Evolutionary conservation across 2,797 vertebrate genomes (phyloP).

Genomic region (Melanogrammus aeglefinus): DNA sequence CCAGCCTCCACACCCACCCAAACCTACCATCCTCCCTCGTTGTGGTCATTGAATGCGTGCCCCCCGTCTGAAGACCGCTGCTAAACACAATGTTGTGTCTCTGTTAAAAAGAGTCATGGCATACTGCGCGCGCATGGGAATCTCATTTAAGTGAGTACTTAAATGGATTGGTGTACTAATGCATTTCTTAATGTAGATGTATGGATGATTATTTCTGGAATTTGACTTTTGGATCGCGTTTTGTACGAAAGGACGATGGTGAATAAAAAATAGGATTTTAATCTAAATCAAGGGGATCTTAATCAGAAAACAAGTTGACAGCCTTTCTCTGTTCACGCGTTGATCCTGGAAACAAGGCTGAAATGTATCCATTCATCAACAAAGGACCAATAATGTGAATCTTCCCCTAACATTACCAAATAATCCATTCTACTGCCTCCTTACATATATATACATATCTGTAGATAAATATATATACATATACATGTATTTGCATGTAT

Average conservation of each 20-base stretch:
- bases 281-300: not conserved
- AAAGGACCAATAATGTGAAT: no score
- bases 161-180: conserved; percentile 73
- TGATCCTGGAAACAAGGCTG: no score
- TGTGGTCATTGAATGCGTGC: not conserved
- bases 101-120: conserved; percentile 56
- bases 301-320: not conserved
- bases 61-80: not conserved
- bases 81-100: not conserved
- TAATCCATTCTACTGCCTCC: no score
- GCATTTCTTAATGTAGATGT: conserved; percentile 47
- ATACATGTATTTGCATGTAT: no score
- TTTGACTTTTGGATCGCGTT: conserved; percentile 46
- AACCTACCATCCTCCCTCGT: not conserved
- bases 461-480: no score
- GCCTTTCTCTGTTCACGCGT: not conserved
- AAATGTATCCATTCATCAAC: no score
- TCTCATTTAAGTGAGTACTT: conserved; percentile 85
- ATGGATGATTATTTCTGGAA: conserved; percentile 50
- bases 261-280: not conserved
- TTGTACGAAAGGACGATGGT: not conserved
- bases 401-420: no score
- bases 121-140: conserved; percentile 72
- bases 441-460: no score
- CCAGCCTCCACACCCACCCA: no score